Evolutionary conservation across 2,888 invertebrate species (phyloP).

Genomic region (Morpho helenor): DNA sequence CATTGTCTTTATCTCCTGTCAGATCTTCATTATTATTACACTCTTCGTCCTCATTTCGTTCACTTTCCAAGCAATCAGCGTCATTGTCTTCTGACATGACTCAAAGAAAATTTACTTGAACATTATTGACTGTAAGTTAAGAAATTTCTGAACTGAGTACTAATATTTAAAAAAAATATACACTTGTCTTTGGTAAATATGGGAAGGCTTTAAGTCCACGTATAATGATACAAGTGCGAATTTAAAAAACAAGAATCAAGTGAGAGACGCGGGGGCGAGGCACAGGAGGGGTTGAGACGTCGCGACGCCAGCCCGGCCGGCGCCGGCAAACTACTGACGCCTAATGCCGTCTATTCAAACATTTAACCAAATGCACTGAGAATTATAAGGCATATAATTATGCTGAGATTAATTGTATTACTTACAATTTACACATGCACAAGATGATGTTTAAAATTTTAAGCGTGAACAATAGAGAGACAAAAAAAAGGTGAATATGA

Average conservation of each 20-base stretch:
- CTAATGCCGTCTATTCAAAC: conserved; percentile 35
- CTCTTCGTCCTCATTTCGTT: conserved; percentile 37
- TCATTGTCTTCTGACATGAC: conserved; percentile 70
- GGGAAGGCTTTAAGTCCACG: neutral
- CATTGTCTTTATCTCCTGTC: conserved; percentile 30
- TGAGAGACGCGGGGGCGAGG: conserved; percentile 19
- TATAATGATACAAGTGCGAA: conserved; percentile 10
- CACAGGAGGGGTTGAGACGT: conserved; percentile 42
- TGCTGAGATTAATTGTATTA: conserved; percentile 13
- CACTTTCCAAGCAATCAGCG: conserved; percentile 45
- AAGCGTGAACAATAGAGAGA: too few species aligned
- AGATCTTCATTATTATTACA: conserved; percentile 27
- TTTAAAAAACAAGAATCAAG: conserved; percentile 13
- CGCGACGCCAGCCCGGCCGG: conserved; percentile 74
- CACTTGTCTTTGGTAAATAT: neutral
- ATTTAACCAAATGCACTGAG: conserved; percentile 26
- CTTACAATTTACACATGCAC: neutral
- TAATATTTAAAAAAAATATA: neutral
- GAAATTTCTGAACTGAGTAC: neutral
- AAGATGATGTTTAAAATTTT: too few species aligned
- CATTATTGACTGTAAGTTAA: conserved; percentile 31
- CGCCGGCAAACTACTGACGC: conserved; percentile 54
- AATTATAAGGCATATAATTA: conserved; percentile 16
- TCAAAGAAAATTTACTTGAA: conserved; percentile 36
- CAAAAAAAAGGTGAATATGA: too few species aligned